Conservation (phyloP, 2,797 vertebrate species). For the Cercopithecus diana region DNA sequence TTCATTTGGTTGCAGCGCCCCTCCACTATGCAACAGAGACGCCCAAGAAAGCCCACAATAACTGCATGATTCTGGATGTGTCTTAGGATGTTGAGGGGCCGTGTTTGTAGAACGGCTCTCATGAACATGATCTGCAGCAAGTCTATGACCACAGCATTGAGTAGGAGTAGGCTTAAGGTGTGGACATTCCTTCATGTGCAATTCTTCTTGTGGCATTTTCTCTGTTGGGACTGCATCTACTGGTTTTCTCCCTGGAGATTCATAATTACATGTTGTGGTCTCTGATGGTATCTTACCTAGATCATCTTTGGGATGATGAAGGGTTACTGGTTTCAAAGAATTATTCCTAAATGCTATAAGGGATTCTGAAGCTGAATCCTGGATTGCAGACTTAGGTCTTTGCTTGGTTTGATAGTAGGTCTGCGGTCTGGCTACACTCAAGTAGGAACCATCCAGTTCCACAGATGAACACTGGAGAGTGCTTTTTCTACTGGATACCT, state of each 20-base stretch:
- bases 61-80: conserved; percentile 58
- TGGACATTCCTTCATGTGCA: conserved; percentile 60
- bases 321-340: neutral
- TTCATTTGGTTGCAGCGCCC: conserved; percentile 44
- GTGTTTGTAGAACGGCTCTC: conserved; percentile 25
- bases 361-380: neutral
- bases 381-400: conserved; percentile 60
- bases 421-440: conserved; percentile 76
- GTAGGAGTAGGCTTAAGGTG: neutral
- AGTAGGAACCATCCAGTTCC: conserved; percentile 88
- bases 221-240: conserved; percentile 11
- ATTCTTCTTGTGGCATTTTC: conserved; percentile 37
- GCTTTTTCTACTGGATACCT: conserved; percentile 78
- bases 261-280: conserved; percentile 74
- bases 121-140: neutral
- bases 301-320: conserved; percentile 42
- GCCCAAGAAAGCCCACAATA: conserved; percentile 46
- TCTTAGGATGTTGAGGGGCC: neutral
- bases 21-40: conserved; percentile 19
- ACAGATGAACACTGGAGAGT: conserved; percentile 53
- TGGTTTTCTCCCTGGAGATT: conserved; percentile 59
- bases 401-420: conserved; percentile 66
- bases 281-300: conserved; percentile 35
- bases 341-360: conserved; percentile 72
- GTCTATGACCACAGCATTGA: conserved; percentile 62